These are phyloP conservation scores for Athene noctua DNA, from an alignment of 2,113 vertebrate genomes.

Conservation along the genomic window DNA sequence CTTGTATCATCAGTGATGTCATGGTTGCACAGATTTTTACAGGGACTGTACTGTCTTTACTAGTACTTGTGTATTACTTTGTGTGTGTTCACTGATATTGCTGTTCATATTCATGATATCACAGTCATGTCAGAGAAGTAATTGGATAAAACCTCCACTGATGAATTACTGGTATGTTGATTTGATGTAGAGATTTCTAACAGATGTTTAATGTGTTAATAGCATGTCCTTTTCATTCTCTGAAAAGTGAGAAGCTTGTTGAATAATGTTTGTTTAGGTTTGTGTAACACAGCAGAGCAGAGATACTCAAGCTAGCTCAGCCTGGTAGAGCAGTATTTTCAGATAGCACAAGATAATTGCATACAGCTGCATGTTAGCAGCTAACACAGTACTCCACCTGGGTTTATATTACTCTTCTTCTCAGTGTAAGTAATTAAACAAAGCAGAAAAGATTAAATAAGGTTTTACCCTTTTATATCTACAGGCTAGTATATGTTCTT, in stretches of 20 bases:
- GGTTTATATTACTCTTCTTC: background rate
- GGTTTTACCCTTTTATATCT: background rate
- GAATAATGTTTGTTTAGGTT: background rate
- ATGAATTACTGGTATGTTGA: background rate
- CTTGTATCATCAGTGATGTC: background rate
- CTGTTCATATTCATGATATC: background rate
- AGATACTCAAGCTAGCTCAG: background rate
- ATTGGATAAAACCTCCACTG: background rate
- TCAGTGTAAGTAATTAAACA: background rate
- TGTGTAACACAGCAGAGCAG: background rate
- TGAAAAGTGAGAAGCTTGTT: background rate
- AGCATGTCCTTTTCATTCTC: background rate
- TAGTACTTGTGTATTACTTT: background rate
- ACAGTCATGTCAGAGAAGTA: background rate
- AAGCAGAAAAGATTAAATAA: background rate
- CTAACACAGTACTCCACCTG: background rate
- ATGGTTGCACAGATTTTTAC: background rate
- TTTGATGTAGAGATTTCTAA: background rate
- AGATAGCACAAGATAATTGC: constrained; percentile 1
- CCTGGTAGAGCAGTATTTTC: background rate
- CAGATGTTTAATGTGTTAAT: background rate
- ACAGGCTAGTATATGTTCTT: background rate
- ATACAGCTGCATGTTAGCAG: constrained; percentile 13
- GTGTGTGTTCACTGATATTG: background rate
- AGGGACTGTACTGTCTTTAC: background rate